Base-by-base conservation (phyloP, 2,113 vertebrate species). In the Dasyornis broadbenti region DNA sequence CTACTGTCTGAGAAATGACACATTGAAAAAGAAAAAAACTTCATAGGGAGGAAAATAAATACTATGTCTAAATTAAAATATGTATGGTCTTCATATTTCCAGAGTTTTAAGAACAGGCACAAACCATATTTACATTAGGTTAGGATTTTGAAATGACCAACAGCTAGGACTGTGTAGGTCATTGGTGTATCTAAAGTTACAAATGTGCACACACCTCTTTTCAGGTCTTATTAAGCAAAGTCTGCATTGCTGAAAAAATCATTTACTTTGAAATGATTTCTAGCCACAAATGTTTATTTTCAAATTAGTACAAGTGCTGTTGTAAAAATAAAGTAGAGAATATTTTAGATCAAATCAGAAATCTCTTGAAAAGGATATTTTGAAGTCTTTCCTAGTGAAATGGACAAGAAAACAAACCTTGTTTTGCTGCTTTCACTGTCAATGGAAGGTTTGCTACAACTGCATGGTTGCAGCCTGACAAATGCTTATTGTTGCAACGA, bases 371-470 rank as follows among this genome's bases (percentile, higher is more conserved):
- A 91, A 68, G 6, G 27, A 30, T 66, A 79, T 90, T 91, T 95
- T 68, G 11, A 81, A 88, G 57, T 31, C 6, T 76, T 61, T 73
- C 44, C 39, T 73, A 64, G 49, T 45, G 39, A 90, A 94, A 89
- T 0, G 2, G n/a, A 75, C 35, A 89, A 72, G 76, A 57, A 94
- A 95, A 59, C 27, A 89, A 90, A 92, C n/a, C 40, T 78, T 63
- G 39, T 44, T 80, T 85, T 85, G 42, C 47, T 89, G 53, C 50
- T 77, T 91, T 70, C 64, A 22, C 37, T 83, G 57, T 61, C 85
- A 92, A 30, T 68, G 35, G 72, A 94, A 95, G 65, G 65, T 96
- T 97, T 95, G 90, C 73, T 82, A 72, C 37, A 82, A 63, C 21
- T 57, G 37, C 23, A 69, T 53, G 42, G 91, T 47, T 88, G 86